Conservation (phyloP, 1,140 invertebrate species). For the Plutomurus gul region DNA sequence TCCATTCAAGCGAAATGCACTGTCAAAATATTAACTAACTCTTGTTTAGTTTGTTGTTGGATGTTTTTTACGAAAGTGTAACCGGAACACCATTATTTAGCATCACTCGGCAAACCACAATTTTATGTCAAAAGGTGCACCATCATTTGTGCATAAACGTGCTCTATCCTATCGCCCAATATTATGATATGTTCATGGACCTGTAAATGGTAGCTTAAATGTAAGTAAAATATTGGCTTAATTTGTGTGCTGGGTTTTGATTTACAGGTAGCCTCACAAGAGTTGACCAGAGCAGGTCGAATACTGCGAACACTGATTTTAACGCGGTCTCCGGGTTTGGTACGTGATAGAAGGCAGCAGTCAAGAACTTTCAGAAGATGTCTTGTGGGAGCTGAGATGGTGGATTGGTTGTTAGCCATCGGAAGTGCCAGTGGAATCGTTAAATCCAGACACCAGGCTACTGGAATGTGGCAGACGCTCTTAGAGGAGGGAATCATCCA, state of each 20-base stretch:
- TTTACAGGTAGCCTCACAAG: constrained; percentile 63
- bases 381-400: constrained; percentile 69
- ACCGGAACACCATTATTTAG: no score
- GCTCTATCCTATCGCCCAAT: no score
- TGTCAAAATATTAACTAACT: no score
- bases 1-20: no score
- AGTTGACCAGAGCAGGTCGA: constrained; percentile 70
- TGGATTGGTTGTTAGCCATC: constrained; percentile 72
- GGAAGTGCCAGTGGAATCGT: constrained; percentile 60
- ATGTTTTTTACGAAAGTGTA: no score
- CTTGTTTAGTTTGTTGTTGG: no score
- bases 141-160: no score
- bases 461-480: constrained; percentile 82
- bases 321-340: constrained; percentile 65
- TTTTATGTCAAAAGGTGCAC: no score
- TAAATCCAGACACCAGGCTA: constrained; percentile 71
- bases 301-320: constrained; percentile 72
- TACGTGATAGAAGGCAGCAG: constrained; percentile 66
- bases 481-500: constrained; percentile 78
- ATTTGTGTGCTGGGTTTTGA: neutral
- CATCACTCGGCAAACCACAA: no score
- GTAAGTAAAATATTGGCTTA: no score
- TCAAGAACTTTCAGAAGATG: constrained; percentile 61
- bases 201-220: neutral
- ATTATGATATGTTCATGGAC: neutral